These are phyloP conservation scores for Crambe crambe DNA, from an alignment of 37 sponge, comb jelly and placozoan genomes.

Conservation along the genomic window DNA sequence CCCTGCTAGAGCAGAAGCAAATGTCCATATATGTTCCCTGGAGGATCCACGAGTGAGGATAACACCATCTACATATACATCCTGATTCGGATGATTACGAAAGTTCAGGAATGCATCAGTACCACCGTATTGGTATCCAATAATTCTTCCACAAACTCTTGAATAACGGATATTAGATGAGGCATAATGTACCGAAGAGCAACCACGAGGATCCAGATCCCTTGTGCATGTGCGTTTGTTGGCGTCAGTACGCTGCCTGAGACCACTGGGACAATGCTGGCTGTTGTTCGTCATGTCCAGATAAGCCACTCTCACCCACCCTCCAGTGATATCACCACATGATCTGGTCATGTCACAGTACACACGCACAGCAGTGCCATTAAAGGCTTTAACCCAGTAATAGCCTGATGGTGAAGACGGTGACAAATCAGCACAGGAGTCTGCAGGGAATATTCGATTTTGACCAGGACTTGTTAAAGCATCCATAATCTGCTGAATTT, in stretches of 20 bases:
- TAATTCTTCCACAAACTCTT: conserved; percentile 52
- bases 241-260: not conserved
- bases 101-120: conserved; percentile 13
- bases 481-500: not conserved
- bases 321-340: conserved; percentile 23
- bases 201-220: not conserved
- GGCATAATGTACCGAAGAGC: conserved; percentile 28
- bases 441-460: not conserved
- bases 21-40: conserved; percentile 37
- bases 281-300: conserved; percentile 4
- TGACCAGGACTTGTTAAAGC: too few relatives aligned
- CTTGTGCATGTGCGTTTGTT: not conserved
- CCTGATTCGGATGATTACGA: not conserved
- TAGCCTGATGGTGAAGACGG: not conserved
- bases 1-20: too few relatives aligned
- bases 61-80: conserved; percentile 26
- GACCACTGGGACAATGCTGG: conserved; percentile 4
- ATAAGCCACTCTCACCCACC: conserved; percentile 24
- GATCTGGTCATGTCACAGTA: conserved; percentile 27
- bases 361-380: conserved; percentile 4
- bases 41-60: conserved; percentile 21
- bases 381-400: not conserved
- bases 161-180: conserved; percentile 18
- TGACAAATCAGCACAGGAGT: not conserved
- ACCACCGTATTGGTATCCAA: conserved; percentile 40